These are phyloP conservation scores for Stichodactyla helianthus DNA, from an alignment of 64 coral and sea anemone species.

Conservation along the genomic window DNA sequence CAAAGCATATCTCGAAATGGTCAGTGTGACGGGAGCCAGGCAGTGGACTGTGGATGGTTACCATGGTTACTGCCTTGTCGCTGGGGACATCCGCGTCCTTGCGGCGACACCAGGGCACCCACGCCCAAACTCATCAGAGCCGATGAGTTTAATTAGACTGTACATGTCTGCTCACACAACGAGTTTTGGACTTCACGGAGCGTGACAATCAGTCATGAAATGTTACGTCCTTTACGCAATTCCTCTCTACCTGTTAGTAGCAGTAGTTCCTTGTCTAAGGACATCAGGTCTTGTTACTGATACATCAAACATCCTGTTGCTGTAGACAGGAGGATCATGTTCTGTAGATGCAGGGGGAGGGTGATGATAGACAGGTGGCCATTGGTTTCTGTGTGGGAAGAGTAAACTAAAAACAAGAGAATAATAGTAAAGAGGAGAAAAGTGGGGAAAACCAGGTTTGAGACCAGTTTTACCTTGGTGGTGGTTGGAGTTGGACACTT, in stretches of 20 bases:
- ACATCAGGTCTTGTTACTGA: not conserved
- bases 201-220: too few relatives aligned
- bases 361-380: not conserved
- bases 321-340: not conserved
- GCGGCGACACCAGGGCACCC: too few relatives aligned
- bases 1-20: too few relatives aligned
- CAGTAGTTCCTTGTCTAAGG: not conserved
- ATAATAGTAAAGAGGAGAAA: not conserved
- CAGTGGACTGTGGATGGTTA: too few relatives aligned
- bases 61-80: too few relatives aligned
- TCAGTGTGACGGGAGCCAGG: too few relatives aligned
- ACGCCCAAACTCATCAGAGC: too few relatives aligned
- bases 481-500: not conserved
- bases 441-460: not conserved
- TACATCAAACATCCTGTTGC: conserved; percentile 9
- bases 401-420: not conserved
- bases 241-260: not conserved
- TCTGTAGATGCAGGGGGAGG: not conserved
- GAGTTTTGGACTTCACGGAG: too few relatives aligned
- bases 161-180: too few relatives aligned
- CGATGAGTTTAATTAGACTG: too few relatives aligned
- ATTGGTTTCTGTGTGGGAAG: not conserved
- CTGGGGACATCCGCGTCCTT: too few relatives aligned
- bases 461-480: not conserved
- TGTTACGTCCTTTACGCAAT: not conserved